These are phyloP conservation scores for Chanos chanos DNA, from an alignment of 2,797 vertebrate species.

Conservation along the genomic window DNA sequence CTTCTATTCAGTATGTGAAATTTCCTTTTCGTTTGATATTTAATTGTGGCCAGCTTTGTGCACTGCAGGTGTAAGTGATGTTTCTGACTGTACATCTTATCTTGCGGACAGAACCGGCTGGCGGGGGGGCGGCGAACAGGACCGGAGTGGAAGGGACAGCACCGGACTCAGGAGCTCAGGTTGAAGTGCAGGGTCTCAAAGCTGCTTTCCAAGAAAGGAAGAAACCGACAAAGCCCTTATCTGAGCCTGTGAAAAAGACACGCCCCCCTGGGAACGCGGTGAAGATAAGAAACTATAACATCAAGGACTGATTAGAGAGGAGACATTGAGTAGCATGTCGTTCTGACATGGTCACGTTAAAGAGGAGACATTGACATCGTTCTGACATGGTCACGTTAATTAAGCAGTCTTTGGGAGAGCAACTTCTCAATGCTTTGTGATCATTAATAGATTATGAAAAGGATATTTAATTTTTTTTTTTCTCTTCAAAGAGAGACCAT, in stretches of 20 bases:
- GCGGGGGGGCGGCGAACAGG: not conserved
- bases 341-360: not conserved
- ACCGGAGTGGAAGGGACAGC: not conserved
- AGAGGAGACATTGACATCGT: not conserved
- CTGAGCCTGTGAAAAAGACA: constrained; percentile 40
- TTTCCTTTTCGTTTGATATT: too few relatives aligned
- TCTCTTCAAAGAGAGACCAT: too few relatives aligned
- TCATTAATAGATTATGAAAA: too few relatives aligned
- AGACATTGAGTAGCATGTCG: not conserved
- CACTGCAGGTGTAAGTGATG: too few relatives aligned
- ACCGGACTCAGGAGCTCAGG: not conserved
- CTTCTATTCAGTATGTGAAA: too few relatives aligned
- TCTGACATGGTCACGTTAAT: too few relatives aligned
- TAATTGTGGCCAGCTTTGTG: too few relatives aligned
- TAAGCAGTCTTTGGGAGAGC: too few relatives aligned
- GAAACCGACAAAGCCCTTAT: constrained; percentile 45
- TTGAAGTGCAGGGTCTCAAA: constrained; percentile 58
- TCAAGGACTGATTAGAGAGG: constrained; percentile 73
- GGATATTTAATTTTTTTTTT: too few relatives aligned
- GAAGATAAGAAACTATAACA: constrained; percentile 85
- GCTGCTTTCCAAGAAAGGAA: constrained; percentile 58
- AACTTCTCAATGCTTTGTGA: too few relatives aligned
- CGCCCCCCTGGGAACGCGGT: constrained; percentile 43
- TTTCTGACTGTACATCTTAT: too few relatives aligned
- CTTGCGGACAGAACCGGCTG: too few relatives aligned